Conservation (phyloP, 2,113 vertebrate genomes). For the Oryzias curvinotus region DNA sequence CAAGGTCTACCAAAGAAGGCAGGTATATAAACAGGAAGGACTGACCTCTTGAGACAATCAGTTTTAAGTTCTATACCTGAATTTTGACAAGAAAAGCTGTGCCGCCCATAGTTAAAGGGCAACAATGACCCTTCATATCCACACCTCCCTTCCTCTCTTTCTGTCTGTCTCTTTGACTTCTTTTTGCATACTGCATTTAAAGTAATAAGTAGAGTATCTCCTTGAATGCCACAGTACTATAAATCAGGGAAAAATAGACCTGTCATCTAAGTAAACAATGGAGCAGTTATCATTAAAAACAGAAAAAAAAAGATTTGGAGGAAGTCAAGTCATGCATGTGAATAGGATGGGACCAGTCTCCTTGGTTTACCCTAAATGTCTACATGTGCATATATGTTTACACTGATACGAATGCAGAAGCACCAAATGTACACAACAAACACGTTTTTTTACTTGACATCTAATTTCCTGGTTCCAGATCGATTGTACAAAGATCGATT, state of each 20-base stretch:
- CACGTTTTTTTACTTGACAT: too few species aligned
- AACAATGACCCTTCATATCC: conserved; percentile 66
- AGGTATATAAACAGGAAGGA: conserved; percentile 27
- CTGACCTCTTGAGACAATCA: conserved; percentile 58
- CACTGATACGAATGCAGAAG: too few species aligned
- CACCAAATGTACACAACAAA: too few species aligned
- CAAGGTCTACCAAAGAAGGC: conserved; percentile 24
- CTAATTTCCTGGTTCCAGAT: not conserved
- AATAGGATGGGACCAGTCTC: conserved; percentile 48
- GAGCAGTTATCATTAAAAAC: conserved; percentile 76
- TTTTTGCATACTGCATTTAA: conserved; percentile 74
- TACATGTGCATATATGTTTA: not conserved
- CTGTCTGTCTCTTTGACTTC: conserved; percentile 59
- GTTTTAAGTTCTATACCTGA: conserved; percentile 57
- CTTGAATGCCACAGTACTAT: conserved; percentile 71
- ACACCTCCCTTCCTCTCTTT: conserved; percentile 20
- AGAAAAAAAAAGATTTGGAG: conserved; percentile 47
- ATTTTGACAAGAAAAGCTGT: conserved; percentile 64
- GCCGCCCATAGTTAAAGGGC: conserved; percentile 44
- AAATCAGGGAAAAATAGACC: conserved; percentile 77
- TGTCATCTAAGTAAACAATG: conserved; percentile 76
- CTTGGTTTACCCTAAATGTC: conserved; percentile 33
- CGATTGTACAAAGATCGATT: too few species aligned
- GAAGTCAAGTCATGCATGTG: conserved; percentile 52
- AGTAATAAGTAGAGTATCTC: conserved; percentile 79